Evolutionary conservation across 2,113 vertebrate species (phyloP).

Genomic region (Erpornis zantholeuca): DNA sequence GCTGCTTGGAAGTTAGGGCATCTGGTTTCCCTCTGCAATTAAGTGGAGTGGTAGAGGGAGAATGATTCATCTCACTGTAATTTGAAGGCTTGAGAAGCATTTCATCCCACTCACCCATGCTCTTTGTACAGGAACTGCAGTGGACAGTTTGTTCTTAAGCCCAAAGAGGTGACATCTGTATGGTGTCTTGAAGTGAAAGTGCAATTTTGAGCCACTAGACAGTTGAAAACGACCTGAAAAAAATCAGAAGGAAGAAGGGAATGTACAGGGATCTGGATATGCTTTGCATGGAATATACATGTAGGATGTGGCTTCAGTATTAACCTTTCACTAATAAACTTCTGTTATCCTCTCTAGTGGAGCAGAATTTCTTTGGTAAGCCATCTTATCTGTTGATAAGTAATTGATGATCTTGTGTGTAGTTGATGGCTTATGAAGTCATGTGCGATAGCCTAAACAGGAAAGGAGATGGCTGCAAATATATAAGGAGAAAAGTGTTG

Average conservation of each 20-base stretch:
- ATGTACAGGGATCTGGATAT: background rate
- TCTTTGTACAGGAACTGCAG: background rate
- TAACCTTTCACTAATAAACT: background rate
- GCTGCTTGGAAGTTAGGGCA: slow-evolving; percentile 7
- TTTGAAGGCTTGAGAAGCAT: background rate
- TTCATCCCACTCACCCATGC: background rate
- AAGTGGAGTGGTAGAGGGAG: background rate
- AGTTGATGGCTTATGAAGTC: background rate
- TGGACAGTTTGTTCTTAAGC: background rate
- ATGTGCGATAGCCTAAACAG: background rate
- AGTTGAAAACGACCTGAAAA: background rate
- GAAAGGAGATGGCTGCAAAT: background rate
- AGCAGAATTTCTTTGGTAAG: background rate
- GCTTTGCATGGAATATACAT: background rate
- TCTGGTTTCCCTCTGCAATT: slow-evolving; percentile 39
- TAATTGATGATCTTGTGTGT: background rate
- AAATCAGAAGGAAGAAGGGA: background rate
- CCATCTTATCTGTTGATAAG: background rate
- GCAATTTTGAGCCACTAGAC: background rate
- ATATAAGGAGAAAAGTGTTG: background rate
- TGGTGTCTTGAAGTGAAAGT: background rate
- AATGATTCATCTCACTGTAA: slow-evolving; percentile 20
- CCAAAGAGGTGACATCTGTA: background rate
- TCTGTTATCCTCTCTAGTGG: background rate
- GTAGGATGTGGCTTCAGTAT: background rate